Evolutionary conservation across 2,797 vertebrate species (phyloP).

Genomic region (Trachops cirrhosus): DNA sequence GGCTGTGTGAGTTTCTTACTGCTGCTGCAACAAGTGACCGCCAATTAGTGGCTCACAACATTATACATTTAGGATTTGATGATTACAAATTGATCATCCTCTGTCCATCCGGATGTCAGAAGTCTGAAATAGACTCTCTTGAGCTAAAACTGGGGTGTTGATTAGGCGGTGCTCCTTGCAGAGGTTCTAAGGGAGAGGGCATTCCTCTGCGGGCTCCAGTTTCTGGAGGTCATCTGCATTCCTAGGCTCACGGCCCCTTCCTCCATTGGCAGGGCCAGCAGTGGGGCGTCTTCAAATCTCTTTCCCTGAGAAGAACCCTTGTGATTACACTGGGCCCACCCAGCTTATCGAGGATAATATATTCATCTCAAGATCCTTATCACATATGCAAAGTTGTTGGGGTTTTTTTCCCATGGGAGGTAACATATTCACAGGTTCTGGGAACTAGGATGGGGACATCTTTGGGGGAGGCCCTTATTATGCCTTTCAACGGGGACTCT

Average conservation of each 20-base stretch:
- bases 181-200: not conserved
- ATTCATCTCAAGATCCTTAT: not conserved
- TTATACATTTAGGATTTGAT: not conserved
- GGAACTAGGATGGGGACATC: not conserved
- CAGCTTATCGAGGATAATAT: not conserved
- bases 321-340: not conserved
- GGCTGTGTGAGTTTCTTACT: not conserved
- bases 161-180: not conserved
- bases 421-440: not conserved
- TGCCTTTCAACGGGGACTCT: not conserved
- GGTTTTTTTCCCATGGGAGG: not conserved
- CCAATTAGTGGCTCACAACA: not conserved
- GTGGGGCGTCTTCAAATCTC: not conserved
- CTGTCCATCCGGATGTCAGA: not conserved
- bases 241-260: not conserved
- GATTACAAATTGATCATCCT: not conserved
- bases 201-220: not conserved
- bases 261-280: not conserved
- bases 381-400: not conserved
- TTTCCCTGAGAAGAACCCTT: not conserved
- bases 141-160: not conserved
- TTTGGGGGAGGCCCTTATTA: not conserved
- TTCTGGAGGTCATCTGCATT: not conserved
- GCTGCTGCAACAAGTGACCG: not conserved
- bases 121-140: not conserved